These are phyloP conservation scores for Lomographa bimaculata DNA, from an alignment of 2,888 invertebrate species.

Conservation along the genomic window DNA sequence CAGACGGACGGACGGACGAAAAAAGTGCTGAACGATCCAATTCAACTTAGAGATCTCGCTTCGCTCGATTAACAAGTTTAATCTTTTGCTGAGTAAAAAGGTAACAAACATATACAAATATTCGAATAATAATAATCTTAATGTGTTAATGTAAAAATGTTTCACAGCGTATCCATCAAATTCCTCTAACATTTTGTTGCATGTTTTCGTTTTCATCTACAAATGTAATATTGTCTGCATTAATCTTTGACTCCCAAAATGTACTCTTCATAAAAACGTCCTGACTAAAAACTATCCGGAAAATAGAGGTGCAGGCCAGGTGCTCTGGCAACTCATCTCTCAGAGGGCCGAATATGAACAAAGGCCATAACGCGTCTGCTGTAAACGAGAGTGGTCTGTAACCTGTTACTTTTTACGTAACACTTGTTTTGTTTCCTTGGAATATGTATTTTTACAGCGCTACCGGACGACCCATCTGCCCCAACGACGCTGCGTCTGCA, in stretches of 20 bases:
- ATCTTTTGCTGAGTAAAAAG: too few relatives aligned
- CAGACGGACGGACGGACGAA: too few relatives aligned
- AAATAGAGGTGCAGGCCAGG: slow-evolving; percentile 12
- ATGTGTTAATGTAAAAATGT: too few relatives aligned
- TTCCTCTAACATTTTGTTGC: too few relatives aligned
- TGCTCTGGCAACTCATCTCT: slow-evolving; percentile 37
- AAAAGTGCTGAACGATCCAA: too few relatives aligned
- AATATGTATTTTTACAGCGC: slow-evolving; percentile 63
- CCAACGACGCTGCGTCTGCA: slow-evolving; percentile 66
- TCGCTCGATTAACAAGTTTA: too few relatives aligned
- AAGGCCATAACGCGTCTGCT: slow-evolving; percentile 47
- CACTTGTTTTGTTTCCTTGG: slow-evolving; percentile 58
- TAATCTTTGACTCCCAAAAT: slow-evolving; percentile 5
- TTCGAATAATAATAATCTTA: too few relatives aligned
- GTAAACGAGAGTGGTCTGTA: slow-evolving; percentile 62
- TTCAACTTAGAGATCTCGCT: too few relatives aligned
- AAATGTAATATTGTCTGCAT: background rate
- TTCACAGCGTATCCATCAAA: too few relatives aligned
- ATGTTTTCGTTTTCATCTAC: background rate
- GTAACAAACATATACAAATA: too few relatives aligned
- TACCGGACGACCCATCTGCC: slow-evolving; percentile 55
- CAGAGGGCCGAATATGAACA: slow-evolving; percentile 41
- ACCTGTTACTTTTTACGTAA: slow-evolving; percentile 64
- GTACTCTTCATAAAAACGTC: slow-evolving; percentile 22
- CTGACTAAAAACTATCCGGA: slow-evolving; percentile 16